Evolutionary conservation across 2,113 vertebrate species (phyloP), one percentile per base, ranked within the genome.

Genomic region (Lota lota): DNA sequence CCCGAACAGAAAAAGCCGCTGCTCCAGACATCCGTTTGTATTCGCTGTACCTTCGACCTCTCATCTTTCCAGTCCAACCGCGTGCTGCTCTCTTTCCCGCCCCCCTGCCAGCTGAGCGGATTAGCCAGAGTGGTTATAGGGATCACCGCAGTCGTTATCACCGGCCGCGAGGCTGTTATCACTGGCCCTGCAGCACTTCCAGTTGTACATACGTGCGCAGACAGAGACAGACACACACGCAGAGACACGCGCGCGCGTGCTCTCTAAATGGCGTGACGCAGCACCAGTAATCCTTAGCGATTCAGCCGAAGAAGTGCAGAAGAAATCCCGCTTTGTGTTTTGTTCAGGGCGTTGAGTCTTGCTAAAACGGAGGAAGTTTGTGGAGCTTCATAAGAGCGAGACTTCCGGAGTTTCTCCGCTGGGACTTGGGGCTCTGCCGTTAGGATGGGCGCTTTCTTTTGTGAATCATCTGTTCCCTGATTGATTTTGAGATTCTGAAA

Each of bases 21-120:
- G 69, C 77, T 62, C 78, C 74, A 87, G 61, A 78, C 85, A 83
- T 86, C 80, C 81, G 83, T 22, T 71, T 64, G n/a, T 61, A 0
- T 54, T 28, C 4, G 69, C 71, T 66, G 69, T 61, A 61, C 56
- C 71, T 68, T 69, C 74, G 73, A 61, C 68, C 70, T 24, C 15
- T 40, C 53, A 56, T 56, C 17, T 56, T 17, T 7, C n/a, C 17
- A 2, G 16, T n/a, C 53, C 53, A 12, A 11, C 18, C 17, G 2
- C 16, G 2, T 12, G 16, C 18, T 12, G 16, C 18, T 56, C 16
- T n/a, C 4, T 7, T n/a, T 2, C 53, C 16, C 53, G 3, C 53
- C 12, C 40, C 10, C 40, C 40, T 54, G 50, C 79, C 80, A 87
- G 81, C 50, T 63, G 11, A 17, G 73, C 47, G 79, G 80, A 88